Base-by-base conservation (phyloP, 64 coral and sea anemone species). In the Stylophora pistillata region DNA sequence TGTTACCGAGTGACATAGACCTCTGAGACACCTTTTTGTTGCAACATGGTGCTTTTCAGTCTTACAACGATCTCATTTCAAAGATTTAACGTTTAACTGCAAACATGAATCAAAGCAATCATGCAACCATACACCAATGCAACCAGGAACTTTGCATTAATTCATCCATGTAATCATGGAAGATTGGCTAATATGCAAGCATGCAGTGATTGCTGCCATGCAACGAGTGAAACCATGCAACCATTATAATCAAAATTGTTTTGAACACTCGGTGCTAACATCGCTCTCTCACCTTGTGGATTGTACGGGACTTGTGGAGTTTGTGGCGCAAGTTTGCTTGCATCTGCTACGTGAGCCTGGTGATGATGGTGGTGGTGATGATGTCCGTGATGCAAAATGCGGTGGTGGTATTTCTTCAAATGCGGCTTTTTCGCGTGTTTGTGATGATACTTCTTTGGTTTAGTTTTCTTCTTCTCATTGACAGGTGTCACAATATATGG, bases 401-500 rank as follows among this genome's bases (percentile, higher is more conserved):
- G 72, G 34, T 89, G 88, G 47, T 77, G 89, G 17, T 56, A 65
- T 9, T 61, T 53, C 32, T 94, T 84, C 29, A 73, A 74, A 52
- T 90, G 65, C 9, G 74, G 56, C 30, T 95, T 83, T 21, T 95
- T 89, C 33, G 12, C 60, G 57, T 91, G 88, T 20, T 95, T 88
- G 54, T 92, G 91, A 26, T 64, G 86, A 72, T 79, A 74, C 31
- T 96, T 92, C 7, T 90, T 74, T 12, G 78, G 55, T 27, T 96
- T 87, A 0, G 55, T 21, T 54, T 93, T 93, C 91, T 96, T 95
- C 31, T 92, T 93, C 3, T 56, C 72, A 21, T 70, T 72, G 23
- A 96, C 79, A 34, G 95, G 95, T 60, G 95, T 96, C 28, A 96
- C 95, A 33, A 96, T 80, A 78, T 96, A 96, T 56, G 95, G 95